Evolutionary conservation across 2,888 invertebrate genomes (phyloP).

Genomic region (Agrotis segetum): DNA sequence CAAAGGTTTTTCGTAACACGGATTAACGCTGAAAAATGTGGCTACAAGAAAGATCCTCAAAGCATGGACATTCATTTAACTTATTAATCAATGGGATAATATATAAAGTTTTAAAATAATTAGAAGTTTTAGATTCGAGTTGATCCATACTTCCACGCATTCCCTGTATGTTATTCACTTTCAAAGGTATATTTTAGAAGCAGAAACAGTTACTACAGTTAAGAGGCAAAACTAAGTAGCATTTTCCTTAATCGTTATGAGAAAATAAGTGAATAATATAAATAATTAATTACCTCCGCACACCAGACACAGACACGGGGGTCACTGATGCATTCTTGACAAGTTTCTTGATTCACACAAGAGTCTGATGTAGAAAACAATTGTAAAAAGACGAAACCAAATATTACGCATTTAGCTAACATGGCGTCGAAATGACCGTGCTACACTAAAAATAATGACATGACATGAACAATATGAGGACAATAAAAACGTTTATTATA

Average conservation of each 20-base stretch:
- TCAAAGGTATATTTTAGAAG: too few relatives aligned
- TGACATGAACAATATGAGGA: slow-evolving; percentile 24
- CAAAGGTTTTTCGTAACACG: not conserved
- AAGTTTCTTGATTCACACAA: slow-evolving; percentile 73
- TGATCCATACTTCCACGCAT: not conserved
- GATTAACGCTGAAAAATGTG: not conserved
- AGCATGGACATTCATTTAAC: too few relatives aligned
- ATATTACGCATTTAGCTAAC: slow-evolving; percentile 38
- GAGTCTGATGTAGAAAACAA: slow-evolving; percentile 35
- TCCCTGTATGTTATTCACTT: not conserved
- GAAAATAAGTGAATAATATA: not conserved
- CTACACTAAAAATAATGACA: slow-evolving; percentile 40
- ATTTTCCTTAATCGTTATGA: slow-evolving; percentile 14
- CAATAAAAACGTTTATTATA: slow-evolving; percentile 14
- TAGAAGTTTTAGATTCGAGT: too few relatives aligned
- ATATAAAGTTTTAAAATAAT: too few relatives aligned
- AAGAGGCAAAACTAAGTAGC: not conserved
- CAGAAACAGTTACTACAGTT: not conserved
- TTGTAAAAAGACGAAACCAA: slow-evolving; percentile 40
- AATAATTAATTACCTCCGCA: slow-evolving; percentile 67
- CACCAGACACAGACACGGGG: slow-evolving; percentile 80
- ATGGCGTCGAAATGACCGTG: slow-evolving; percentile 22
- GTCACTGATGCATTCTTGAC: slow-evolving; percentile 79
- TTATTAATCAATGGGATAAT: too few relatives aligned
- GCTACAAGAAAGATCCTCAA: too few relatives aligned